Conservation (phyloP, 92 coral and sea anemone genomes). For the Porites cylindrica region DNA sequence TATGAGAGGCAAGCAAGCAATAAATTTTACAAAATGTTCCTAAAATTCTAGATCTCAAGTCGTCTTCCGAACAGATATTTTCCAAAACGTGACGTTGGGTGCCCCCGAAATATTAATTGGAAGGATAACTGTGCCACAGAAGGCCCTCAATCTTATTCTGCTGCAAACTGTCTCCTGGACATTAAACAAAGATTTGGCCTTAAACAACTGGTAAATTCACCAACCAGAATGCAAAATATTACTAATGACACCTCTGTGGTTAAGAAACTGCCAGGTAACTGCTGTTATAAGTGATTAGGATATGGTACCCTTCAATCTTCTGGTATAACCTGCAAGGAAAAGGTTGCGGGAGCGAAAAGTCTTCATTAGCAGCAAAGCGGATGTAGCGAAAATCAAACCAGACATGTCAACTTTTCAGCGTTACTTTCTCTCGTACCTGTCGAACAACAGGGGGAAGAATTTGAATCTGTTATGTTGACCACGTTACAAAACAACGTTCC, state of each 20-base stretch:
- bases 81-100: too few species aligned
- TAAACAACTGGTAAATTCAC: not conserved
- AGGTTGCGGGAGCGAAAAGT: not conserved
- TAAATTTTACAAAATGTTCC: too few species aligned
- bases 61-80: too few species aligned
- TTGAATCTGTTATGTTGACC: too few species aligned
- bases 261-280: not conserved
- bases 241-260: not conserved
- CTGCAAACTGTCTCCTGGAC: not conserved
- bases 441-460: too few species aligned
- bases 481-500: too few species aligned
- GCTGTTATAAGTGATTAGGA: not conserved
- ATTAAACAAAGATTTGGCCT: not conserved
- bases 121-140: conserved; percentile 2
- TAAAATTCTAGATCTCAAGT: too few species aligned
- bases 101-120: not conserved
- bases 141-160: not conserved
- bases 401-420: too few species aligned
- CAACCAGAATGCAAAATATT: not conserved
- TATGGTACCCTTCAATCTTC: not conserved
- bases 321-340: not conserved
- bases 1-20: too few species aligned
- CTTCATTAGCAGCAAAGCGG: not conserved
- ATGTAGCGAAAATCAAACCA: too few species aligned
- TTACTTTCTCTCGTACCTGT: too few species aligned